A percentile compares a stretch with the other conserved stretches of the same genome.
Evolutionary conservation across 2,888 invertebrate species (phyloP).

Genomic region (Byasa hedistus): DNA sequence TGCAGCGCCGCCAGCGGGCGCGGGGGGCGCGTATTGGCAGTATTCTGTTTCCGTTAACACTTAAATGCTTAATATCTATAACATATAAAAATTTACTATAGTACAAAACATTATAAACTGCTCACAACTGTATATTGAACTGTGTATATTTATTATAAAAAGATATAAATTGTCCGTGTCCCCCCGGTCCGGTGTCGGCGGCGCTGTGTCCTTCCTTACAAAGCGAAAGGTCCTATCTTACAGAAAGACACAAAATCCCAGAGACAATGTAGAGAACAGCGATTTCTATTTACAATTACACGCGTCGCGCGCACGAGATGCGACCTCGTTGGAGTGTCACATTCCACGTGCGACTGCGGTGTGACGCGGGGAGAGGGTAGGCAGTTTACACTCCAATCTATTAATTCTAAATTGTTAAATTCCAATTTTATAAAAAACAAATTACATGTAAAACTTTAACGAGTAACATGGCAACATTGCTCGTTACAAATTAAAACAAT

Average conservation of each 20-base stretch:
- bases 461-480: too few species aligned
- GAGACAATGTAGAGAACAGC: conserved; percentile 46
- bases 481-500: too few species aligned
- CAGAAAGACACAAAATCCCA: conserved; percentile 38
- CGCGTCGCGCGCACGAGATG: conserved; percentile 59
- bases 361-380: conserved; percentile 51
- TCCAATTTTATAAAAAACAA: too few species aligned
- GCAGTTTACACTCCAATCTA: too few species aligned
- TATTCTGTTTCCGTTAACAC: conserved; percentile 19
- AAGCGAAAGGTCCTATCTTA: conserved; percentile 44
- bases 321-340: conserved; percentile 46
- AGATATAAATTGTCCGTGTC: conserved; percentile 14
- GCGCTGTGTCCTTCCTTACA: conserved; percentile 36
- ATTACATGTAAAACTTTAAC: too few species aligned
- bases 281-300: conserved; percentile 64
- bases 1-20: conserved; percentile 42
- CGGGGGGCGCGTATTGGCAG: conserved; percentile 25
- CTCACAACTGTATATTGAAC: conserved; percentile 5
- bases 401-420: too few species aligned
- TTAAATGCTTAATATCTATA: conserved; percentile 21
- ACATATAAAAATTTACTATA: conserved; percentile 30
- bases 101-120: conserved; percentile 13
- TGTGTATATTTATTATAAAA: conserved; percentile 29
- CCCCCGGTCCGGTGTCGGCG: not conserved
- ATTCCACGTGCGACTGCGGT: conserved; percentile 50